Conservation (phyloP, 64 coral and sea anemone species). For the Platygyra sinensis region DNA sequence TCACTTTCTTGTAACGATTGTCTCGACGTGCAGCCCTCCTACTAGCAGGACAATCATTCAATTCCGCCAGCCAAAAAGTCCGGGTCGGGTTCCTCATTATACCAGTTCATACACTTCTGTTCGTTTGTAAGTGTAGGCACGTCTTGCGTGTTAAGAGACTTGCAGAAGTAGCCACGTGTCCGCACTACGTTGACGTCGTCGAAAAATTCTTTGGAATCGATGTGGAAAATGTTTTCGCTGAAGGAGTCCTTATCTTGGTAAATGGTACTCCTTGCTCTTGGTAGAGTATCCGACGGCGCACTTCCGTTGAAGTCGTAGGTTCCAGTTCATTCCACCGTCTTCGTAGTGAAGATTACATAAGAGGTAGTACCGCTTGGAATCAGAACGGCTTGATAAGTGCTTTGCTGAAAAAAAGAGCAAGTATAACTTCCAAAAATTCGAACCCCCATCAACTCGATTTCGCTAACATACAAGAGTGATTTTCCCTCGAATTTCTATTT, state of each 20-base stretch:
- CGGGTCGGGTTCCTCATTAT: slow-evolving; percentile 11
- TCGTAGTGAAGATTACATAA: slow-evolving; percentile 35
- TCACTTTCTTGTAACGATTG: slow-evolving; percentile 11
- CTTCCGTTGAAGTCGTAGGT: not conserved
- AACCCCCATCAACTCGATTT: too few relatives aligned
- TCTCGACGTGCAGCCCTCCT: not conserved
- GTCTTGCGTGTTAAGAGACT: slow-evolving; percentile 11
- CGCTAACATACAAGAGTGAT: too few relatives aligned
- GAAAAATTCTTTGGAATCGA: slow-evolving; percentile 16
- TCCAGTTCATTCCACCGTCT: slow-evolving; percentile 52
- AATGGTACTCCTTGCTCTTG: not conserved
- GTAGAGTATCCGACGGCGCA: slow-evolving; percentile 49
- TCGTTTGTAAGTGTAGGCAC: slow-evolving; percentile 17
- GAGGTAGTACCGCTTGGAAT: slow-evolving; percentile 25
- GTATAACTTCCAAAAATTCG: too few relatives aligned
- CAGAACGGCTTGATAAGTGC: slow-evolving; percentile 44
- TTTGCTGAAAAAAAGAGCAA: slow-evolving; percentile 21
- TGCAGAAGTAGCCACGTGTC: slow-evolving; percentile 9
- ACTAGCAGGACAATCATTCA: not conserved
- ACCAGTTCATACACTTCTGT: slow-evolving; percentile 56
- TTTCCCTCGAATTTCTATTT: too few relatives aligned
- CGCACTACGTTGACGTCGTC: not conserved
- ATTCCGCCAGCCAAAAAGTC: not conserved
- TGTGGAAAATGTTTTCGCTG: slow-evolving; percentile 39
- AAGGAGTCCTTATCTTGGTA: slow-evolving; percentile 32